phyloP scores from a whole-genome alignment of 2,797 vertebrate species.

The Malurus splendens region DNA sequence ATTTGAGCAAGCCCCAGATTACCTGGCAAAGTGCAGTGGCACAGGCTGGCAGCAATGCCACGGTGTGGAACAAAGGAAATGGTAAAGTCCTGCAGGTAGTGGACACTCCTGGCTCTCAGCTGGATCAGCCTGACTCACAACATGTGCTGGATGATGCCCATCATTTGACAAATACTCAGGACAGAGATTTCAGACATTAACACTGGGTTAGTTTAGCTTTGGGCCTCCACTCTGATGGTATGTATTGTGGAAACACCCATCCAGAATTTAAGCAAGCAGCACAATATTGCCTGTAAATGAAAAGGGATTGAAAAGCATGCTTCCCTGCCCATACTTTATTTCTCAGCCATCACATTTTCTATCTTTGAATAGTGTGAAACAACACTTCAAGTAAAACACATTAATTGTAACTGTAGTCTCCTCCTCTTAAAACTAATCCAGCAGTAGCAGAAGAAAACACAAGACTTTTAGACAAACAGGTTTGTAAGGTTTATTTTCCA shows the following conservation, averaged over 20 bases:
- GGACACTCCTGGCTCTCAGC: background rate
- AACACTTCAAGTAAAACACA: background rate
- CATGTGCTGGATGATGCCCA: background rate
- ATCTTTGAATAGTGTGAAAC: background rate
- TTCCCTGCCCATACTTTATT: background rate
- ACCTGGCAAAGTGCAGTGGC: background rate
- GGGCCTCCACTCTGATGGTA: background rate
- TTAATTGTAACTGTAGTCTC: background rate
- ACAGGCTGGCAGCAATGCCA: background rate
- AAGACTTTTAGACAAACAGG: constrained; percentile 72
- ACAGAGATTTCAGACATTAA: background rate
- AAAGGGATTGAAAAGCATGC: background rate
- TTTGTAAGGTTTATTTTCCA: constrained; percentile 85
- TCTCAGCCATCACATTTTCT: background rate
- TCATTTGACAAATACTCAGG: background rate
- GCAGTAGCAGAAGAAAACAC: constrained; percentile 32
- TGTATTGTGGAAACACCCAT: background rate
- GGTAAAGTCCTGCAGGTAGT: fast-evolving
- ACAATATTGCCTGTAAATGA: background rate
- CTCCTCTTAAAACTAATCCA: background rate
- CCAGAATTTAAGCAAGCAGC: background rate
- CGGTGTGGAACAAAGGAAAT: background rate
- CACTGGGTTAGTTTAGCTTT: background rate
- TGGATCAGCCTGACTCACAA: fast-evolving
- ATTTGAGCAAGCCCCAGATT: background rate